Percentiles rank a stretch among this genome's conserved stretches.
phyloP scores from a whole-genome alignment of 23 tunicate genomes.

The Oikopleura dioica region DNA sequence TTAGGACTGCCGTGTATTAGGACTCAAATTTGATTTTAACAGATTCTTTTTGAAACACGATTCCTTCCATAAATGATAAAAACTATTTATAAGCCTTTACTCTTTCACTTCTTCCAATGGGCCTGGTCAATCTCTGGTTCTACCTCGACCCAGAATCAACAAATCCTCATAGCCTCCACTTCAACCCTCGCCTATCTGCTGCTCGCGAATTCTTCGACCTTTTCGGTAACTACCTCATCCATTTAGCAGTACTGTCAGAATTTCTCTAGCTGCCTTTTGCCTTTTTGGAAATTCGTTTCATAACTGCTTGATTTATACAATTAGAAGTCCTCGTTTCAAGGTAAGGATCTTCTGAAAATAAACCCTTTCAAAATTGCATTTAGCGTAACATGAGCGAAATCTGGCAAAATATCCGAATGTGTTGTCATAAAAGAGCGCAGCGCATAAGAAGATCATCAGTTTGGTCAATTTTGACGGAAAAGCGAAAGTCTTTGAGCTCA shows the following conservation, averaged over 20 bases:
- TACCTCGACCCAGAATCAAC: neutral
- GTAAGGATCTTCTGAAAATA: neutral
- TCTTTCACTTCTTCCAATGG: neutral
- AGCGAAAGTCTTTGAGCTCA: slow-evolving; percentile 4
- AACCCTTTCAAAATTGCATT: neutral
- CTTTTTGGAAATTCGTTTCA: neutral
- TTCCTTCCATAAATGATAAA: neutral
- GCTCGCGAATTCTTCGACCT: neutral
- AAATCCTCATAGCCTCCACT: neutral
- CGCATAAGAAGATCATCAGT: neutral
- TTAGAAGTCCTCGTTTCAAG: slow-evolving; percentile 13
- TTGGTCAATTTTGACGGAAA: neutral
- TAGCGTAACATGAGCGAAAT: neutral
- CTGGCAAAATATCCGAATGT: too few relatives aligned
- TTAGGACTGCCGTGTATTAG: neutral
- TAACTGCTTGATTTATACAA: slow-evolving; percentile 1
- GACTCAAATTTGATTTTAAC: neutral
- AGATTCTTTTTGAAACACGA: neutral
- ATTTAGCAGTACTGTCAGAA: too few relatives aligned
- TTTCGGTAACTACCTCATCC: too few relatives aligned
- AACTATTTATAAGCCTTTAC: neutral
- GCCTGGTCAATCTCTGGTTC: neutral
- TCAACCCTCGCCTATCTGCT: neutral
- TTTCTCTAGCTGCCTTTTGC: neutral
- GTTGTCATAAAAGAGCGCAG: neutral